Evolutionary conservation across 1,140 invertebrate species (phyloP).

Genomic region (Anastatus disparis): DNA sequence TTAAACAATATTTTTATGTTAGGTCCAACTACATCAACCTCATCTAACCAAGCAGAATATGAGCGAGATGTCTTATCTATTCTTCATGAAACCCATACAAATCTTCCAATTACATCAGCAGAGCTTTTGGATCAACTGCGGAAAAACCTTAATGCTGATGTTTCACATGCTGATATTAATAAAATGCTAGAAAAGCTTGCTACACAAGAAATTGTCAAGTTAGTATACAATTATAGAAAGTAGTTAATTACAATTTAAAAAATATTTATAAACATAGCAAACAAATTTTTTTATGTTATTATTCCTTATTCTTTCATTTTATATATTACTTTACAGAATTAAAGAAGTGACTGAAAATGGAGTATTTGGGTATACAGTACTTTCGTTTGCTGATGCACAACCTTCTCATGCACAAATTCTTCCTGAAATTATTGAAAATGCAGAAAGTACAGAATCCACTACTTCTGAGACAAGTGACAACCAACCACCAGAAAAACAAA

Average conservation of each 20-base stretch:
- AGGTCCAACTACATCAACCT: slow-evolving; percentile 50
- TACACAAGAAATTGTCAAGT: slow-evolving; percentile 84
- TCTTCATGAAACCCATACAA: slow-evolving; percentile 80
- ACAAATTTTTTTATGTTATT: slow-evolving; percentile 14
- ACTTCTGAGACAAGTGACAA: slow-evolving; percentile 57
- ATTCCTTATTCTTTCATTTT: slow-evolving; percentile 2
- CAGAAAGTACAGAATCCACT: slow-evolving; percentile 50
- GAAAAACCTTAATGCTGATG: slow-evolving; percentile 70
- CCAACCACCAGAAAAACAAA: slow-evolving; percentile 54
- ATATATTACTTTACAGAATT: slow-evolving; percentile 50
- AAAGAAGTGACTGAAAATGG: slow-evolving; percentile 65
- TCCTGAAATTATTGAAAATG: slow-evolving; percentile 51
- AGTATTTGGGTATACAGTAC: slow-evolving; percentile 62
- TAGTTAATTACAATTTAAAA: no score
- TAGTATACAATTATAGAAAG: slow-evolving; percentile 45
- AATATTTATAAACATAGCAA: slow-evolving; percentile 19
- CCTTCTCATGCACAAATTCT: slow-evolving; percentile 49
- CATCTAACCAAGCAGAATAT: slow-evolving; percentile 60
- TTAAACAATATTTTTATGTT: slow-evolving; percentile 18
- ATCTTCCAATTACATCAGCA: slow-evolving; percentile 80
- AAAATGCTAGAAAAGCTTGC: slow-evolving; percentile 89
- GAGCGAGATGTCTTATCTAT: slow-evolving; percentile 73
- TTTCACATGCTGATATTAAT: slow-evolving; percentile 74
- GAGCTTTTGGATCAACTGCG: slow-evolving; percentile 73
- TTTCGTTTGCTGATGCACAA: slow-evolving; percentile 57